Conservation (phyloP, 1,140 invertebrate genomes). For the Brachionus angularis region DNA sequence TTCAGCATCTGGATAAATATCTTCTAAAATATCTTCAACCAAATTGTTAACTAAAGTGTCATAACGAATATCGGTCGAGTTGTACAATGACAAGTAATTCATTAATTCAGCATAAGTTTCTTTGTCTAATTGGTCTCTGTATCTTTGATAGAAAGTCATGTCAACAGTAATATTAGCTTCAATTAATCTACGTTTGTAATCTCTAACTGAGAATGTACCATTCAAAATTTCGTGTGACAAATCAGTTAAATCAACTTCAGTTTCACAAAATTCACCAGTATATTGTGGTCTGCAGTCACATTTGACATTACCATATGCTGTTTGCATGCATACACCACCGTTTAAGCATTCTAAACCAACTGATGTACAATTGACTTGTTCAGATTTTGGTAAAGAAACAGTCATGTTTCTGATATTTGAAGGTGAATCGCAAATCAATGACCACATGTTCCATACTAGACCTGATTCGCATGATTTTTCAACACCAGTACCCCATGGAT, state of each 20-base stretch:
- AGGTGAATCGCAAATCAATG: neutral
- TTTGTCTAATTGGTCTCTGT: neutral
- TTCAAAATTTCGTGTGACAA: neutral
- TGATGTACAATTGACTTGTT: neutral
- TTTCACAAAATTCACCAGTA: conserved; percentile 19
- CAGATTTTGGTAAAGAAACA: neutral
- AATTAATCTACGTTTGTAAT: neutral
- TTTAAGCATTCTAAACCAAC: neutral
- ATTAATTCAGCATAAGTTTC: neutral
- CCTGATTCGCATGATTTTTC: neutral
- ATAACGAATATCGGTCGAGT: neutral
- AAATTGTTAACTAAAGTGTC: conserved; percentile 12
- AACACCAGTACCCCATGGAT: conserved; percentile 24
- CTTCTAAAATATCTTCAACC: conserved; percentile 10
- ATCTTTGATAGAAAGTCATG: conserved; percentile 13
- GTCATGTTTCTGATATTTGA: conserved; percentile 10
- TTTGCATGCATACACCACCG: conserved; percentile 2
- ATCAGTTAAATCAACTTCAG: neutral
- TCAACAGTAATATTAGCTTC: neutral
- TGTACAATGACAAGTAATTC: conserved; percentile 13
- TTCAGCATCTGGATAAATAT: conserved; percentile 40
- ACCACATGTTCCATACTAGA: conserved; percentile 26
- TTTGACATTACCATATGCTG: neutral
- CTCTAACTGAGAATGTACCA: neutral
- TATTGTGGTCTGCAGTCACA: conserved; percentile 3